Conservation (phyloP, 2,113 vertebrate species). For the Gambusia holbrooki region DNA sequence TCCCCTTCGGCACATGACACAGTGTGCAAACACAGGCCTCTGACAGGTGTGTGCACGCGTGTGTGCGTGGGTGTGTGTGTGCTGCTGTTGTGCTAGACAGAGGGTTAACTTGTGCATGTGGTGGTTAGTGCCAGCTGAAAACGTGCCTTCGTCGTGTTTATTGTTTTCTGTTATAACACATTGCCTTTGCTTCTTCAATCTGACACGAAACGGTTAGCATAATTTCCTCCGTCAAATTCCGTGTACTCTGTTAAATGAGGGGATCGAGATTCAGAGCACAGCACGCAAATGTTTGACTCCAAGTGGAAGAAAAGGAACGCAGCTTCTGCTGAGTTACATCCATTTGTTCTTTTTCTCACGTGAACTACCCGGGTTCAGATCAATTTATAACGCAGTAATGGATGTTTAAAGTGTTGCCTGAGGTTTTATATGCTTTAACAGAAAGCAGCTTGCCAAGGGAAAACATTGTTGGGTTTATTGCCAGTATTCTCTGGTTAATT, state of each 20-base stretch:
- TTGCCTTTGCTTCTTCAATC: slow-evolving; percentile 31
- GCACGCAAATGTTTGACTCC: slow-evolving; percentile 12
- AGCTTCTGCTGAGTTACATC: neutral
- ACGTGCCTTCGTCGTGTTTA: slow-evolving; percentile 22
- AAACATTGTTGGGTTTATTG: neutral
- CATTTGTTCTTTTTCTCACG: neutral
- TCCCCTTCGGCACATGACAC: slow-evolving; percentile 43
- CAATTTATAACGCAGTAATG: neutral
- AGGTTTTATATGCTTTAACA: neutral
- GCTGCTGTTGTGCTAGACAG: slow-evolving; percentile 1
- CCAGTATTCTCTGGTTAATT: neutral
- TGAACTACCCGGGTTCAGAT: neutral
- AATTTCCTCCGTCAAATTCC: slow-evolving; percentile 31
- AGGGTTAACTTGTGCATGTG: neutral
- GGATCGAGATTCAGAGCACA: slow-evolving; percentile 46
- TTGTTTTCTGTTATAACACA: slow-evolving; percentile 43
- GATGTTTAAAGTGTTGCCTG: neutral
- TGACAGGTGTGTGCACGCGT: slow-evolving; percentile 48
- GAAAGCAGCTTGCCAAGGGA: neutral
- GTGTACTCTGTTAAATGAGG: slow-evolving; percentile 47
- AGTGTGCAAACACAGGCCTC: slow-evolving; percentile 44
- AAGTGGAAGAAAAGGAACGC: slow-evolving; percentile 3
- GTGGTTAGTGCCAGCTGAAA: slow-evolving; percentile 14
- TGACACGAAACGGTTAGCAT: slow-evolving; percentile 38
- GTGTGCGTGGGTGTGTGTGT: slow-evolving; percentile 31